Percentiles rank a stretch among this genome's conserved stretches.
phyloP scores from a whole-genome alignment of 2,113 vertebrate genomes.

The Halichoeres trimaculatus region DNA sequence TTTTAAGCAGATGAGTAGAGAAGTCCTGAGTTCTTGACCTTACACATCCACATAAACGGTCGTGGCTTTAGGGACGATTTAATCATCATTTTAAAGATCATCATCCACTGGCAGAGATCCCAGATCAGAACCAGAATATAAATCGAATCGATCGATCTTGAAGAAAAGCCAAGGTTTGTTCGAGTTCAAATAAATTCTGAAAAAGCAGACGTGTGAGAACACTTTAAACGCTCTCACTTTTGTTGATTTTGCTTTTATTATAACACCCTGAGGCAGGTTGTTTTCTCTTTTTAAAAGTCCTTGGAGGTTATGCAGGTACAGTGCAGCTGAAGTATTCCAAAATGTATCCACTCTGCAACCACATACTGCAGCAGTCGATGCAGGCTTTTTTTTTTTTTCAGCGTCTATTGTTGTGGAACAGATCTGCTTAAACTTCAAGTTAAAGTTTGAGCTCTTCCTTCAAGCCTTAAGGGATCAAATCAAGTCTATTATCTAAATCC shows the following conservation, averaged over 20 bases:
- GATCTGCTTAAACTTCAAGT: not conserved
- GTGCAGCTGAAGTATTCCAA: constrained; percentile 2
- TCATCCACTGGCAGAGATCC: constrained; percentile 30
- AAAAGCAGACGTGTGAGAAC: not conserved
- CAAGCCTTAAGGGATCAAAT: not conserved
- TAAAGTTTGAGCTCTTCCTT: not conserved
- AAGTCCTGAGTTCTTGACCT: constrained; percentile 22
- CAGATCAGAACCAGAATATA: constrained; percentile 5
- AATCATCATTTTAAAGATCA: constrained; percentile 27
- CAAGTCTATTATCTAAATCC: constrained; percentile 1
- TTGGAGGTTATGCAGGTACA: constrained; percentile 8
- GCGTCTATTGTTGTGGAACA: not conserved
- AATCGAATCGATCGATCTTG: constrained; percentile 25
- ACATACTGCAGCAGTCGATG: constrained; percentile 25
- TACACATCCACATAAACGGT: constrained; percentile 1
- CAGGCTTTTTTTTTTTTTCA: not conserved
- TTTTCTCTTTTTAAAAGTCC: constrained; percentile 8
- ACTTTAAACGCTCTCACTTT: not conserved
- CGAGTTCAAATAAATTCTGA: not conserved
- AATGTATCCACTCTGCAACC: constrained; percentile 13
- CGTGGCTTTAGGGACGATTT: constrained; percentile 1
- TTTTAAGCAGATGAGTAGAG: constrained; percentile 12
- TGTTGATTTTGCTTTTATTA: constrained; percentile 2
- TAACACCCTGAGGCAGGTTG: not conserved
- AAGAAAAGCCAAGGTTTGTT: constrained; percentile 15